Base-by-base conservation (phyloP, 2,797 vertebrate species). In the Rhinogobio ventralis region DNA sequence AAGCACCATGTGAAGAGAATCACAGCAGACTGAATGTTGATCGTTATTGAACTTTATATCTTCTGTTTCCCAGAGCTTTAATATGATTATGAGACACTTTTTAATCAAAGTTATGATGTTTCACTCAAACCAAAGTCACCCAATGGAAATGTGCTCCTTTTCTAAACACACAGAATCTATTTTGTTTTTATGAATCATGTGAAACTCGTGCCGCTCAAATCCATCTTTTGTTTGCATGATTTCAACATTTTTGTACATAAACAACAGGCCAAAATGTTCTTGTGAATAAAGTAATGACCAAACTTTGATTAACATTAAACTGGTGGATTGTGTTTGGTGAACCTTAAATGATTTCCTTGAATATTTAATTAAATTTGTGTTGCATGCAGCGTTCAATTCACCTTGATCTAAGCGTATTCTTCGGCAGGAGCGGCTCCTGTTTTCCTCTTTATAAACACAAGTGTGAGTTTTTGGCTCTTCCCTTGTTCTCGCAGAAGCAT, bases 161-260 rank as follows among this genome's bases (percentile, higher is more conserved):
- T 87, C 25, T 82, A 79, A 49, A 71, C 28, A 53, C 66, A 64
- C 51, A 79, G 66, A 80, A 45, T 57, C 13, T 36, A 15, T 87
- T 77, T 74, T 28, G 51, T 83, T 88, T 81, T 69, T 20, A 82
- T 49, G 57, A 83, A 42, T 86, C 68, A 33, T 46, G 20, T 81
- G 53, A 45, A 51, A 45, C 20, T 60, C 57, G 76, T 76, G 23
- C 75, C 69, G 89, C 85, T 90, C 87, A 25, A 80, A 82, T 90
- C 77, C 78, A 88, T 60, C 46, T 89, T 91, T 87, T 89, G 90
- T 94, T 92, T 94, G 94, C 94, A 94, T 94, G 94, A 92, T 90
- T n/a, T n/a, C n/a, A n/a, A n/a, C n/a, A 92, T 90, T 55, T 67
- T 91, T 92, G 89, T 85, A 74, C 88, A 91, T 85, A 86, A 90